Percentiles rank a stretch among this genome's conserved stretches.
Conservation (phyloP, 1,140 invertebrate genomes). For the Zaprionus davidi region DNA sequence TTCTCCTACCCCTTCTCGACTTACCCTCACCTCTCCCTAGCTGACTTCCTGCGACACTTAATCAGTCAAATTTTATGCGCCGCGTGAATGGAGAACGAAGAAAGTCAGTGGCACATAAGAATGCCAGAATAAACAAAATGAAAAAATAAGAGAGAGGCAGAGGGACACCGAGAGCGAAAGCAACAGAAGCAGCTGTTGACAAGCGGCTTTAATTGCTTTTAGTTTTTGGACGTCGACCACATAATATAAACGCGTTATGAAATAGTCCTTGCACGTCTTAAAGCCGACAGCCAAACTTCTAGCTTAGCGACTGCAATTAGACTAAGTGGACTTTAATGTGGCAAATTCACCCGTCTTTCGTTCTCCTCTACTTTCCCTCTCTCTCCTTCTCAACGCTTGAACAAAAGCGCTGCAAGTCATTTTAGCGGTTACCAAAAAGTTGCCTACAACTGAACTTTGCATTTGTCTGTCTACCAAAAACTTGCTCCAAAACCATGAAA, state of each 20-base stretch:
- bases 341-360: slow-evolving; percentile 37
- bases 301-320: slow-evolving; percentile 66
- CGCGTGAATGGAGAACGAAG: slow-evolving; percentile 28
- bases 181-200: slow-evolving; percentile 60
- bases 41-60: slow-evolving; percentile 63
- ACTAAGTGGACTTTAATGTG: slow-evolving; percentile 79
- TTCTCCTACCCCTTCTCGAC: too few species aligned
- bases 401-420: slow-evolving; percentile 69
- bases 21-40: slow-evolving; percentile 13
- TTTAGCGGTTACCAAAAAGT: slow-evolving; percentile 72
- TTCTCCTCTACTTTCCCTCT: too few species aligned
- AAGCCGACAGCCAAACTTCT: slow-evolving; percentile 32
- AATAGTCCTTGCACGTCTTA: slow-evolving; percentile 47
- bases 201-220: slow-evolving; percentile 70
- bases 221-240: slow-evolving; percentile 45
- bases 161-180: neutral
- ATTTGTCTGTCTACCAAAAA: slow-evolving; percentile 55
- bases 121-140: neutral
- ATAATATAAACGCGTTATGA: slow-evolving; percentile 53
- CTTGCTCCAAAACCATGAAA: slow-evolving; percentile 21
- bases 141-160: neutral
- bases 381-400: neutral
- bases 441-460: slow-evolving; percentile 66
- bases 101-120: slow-evolving; percentile 2
- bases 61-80: slow-evolving; percentile 70